A percentile compares a stretch with the other conserved stretches of the same genome.
Conservation (phyloP, 1,140 invertebrate genomes). For the Rhagoletis zephyria region DNA sequence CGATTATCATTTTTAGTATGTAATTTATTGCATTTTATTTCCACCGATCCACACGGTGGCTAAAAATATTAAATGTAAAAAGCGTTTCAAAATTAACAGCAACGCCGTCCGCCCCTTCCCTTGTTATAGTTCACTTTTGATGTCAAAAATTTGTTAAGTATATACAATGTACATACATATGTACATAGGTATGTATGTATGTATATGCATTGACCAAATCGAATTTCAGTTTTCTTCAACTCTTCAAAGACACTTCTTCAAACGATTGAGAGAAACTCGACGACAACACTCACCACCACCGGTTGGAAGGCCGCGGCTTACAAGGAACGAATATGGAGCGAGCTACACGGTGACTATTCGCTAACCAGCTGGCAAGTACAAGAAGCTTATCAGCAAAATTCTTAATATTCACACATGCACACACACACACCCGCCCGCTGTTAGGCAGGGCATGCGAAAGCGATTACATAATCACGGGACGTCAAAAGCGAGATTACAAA, state of each 20-base stretch:
- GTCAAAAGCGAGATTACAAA: constrained; percentile 29
- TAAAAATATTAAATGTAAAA: too few relatives aligned
- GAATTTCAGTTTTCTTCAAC: constrained; percentile 12
- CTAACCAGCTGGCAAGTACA: not conserved
- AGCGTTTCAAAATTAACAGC: too few relatives aligned
- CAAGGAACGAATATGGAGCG: constrained; percentile 21
- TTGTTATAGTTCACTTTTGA: too few relatives aligned
- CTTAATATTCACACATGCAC: not conserved
- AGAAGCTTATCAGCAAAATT: constrained; percentile 10
- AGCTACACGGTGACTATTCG: constrained; percentile 4
- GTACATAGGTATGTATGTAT: too few relatives aligned
- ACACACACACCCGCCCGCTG: not conserved
- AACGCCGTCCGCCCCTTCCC: too few relatives aligned
- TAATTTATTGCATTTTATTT: too few relatives aligned
- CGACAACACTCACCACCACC: constrained; percentile 48
- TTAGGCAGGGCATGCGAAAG: not conserved
- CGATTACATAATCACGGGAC: constrained; percentile 36
- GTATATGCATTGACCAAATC: not conserved
- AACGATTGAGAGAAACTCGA: not conserved
- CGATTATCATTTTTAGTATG: too few relatives aligned
- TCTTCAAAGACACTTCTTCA: not conserved
- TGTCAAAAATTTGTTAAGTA: too few relatives aligned
- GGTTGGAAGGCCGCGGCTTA: constrained; percentile 1
- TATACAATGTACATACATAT: too few relatives aligned
- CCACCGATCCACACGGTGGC: too few relatives aligned